Evolutionary conservation across 1,140 invertebrate genomes (phyloP), one percentile per base, ranked within the genome.

Genomic region (Sipha flava): DNA sequence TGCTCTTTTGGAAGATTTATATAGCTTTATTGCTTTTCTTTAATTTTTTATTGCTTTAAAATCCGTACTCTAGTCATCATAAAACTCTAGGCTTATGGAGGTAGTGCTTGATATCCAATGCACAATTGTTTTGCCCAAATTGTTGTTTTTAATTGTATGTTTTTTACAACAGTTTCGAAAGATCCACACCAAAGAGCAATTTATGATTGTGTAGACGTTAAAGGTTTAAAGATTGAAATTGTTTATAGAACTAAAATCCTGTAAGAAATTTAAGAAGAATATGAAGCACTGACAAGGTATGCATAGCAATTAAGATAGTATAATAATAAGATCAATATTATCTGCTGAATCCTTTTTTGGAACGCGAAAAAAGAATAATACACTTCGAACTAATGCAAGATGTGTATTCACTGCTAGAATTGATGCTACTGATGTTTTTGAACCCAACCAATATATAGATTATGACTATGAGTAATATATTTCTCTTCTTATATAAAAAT

Each of bases 61-160:
- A n/a, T n/a, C n/a, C n/a, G n/a, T n/a, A n/a, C n/a, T n/a, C 88
- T 98, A 82, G 98, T 98, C 84, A 94, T 94, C 84, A 94, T 95
- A 85, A 93, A 92, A 0, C 97, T 97, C 85, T 92, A 91, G 83
- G 96, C 95, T 10, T 95, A 98, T 87, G 95, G 98, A 91, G 93
- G 96, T 94, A 86, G 21, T 23, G 23, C 26, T 57, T 43, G 9
- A 43, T 3, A 1, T 43, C 1, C 14, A 1, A 12, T 57, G 12
- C 12, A 9, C 18, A 23, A 21, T n/a, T 47, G 40, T n/a, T n/a
- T n/a, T n/a, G n/a, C n/a, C n/a, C 18, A 37, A 26, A 14, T 10
- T n/a, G 21, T 52, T 23, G 14, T 64, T 49, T 31, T 37, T 66
- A 64, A 62, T 54, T 64, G 1, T 47, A 7, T 9, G n/a, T 64